Base-by-base conservation (phyloP, 2,888 invertebrate genomes). In the Leptinotarsa tumamoca region DNA sequence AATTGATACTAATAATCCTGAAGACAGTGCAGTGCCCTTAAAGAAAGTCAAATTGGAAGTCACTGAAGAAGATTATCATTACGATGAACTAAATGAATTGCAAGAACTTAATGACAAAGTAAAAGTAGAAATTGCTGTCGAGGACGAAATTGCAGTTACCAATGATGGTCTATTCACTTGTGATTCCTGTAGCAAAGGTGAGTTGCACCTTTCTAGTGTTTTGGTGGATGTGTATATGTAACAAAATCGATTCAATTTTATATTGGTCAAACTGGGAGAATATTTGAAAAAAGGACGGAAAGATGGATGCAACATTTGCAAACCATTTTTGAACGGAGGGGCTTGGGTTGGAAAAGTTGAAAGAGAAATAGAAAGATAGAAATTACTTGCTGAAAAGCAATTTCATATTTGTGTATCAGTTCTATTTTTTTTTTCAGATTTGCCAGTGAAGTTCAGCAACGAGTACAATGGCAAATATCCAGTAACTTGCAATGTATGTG, bases 111-210 rank as follows among this genome's bases (percentile, higher is more conserved):
- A 7, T n/a, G 43, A 63, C 10, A 3, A 43, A 27, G n/a, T 63
- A 7, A 43, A 63, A 63, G 7, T 63, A 13, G 63, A 63, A 33
- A 17, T 33, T n/a, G 33, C 33, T 63, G 33, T n/a, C 3, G n/a
- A 33, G 7, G 33, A 63, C 0, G 58, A 58, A 58, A 4, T 58
- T 21, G 17, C 10, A 15, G n/a, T n/a, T 63, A 63, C 17, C 17
- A 33, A 63, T 7, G 18, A 33, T 63, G 43, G n/a, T 33, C 7
- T 10, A 43, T 43, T 63, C 5, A 33, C 17, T 17, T 63, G 63
- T n/a, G 17, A 63, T 33, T 14, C 7, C 43, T 63, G 63, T 63
- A 63, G 18, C 33, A 63, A 63, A 14, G 63, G 63, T 63, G n/a
- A 52, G 52, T n/a, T 52, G 15, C 4, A 52, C 4, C 1, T 52